These are phyloP conservation scores for Lepidurus packardi DNA, from an alignment of 1,140 invertebrate species.

Conservation along the genomic window DNA sequence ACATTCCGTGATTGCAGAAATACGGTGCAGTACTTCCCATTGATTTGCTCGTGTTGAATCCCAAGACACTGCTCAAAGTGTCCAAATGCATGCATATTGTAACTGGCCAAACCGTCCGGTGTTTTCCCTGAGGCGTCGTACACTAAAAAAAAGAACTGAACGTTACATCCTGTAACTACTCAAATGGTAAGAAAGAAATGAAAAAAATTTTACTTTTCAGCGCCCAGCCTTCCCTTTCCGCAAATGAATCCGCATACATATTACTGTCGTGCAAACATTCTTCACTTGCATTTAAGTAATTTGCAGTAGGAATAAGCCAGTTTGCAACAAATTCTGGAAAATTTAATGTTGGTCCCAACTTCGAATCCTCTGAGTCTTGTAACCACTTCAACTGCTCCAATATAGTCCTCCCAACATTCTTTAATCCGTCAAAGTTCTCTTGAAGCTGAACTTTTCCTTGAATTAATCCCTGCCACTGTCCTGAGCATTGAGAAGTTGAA, in stretches of 20 bases:
- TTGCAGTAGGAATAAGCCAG: background rate
- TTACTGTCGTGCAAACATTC: constrained; percentile 23
- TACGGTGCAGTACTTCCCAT: background rate
- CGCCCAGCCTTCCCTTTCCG: background rate
- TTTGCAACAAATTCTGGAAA: background rate
- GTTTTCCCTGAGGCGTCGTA: constrained; percentile 13
- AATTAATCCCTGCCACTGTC: too few relatives aligned
- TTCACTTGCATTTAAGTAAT: background rate
- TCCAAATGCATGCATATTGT: constrained; percentile 18
- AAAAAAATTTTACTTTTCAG: background rate
- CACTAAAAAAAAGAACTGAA: background rate
- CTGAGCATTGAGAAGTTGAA: too few relatives aligned
- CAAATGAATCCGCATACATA: background rate
- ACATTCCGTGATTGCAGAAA: constrained; percentile 8
- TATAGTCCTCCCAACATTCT: background rate
- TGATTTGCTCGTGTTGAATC: background rate
- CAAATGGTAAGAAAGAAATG: background rate
- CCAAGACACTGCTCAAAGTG: constrained; percentile 23
- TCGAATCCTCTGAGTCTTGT: background rate
- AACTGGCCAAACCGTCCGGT: background rate
- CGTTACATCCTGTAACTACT: too few relatives aligned
- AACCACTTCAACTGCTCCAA: background rate
- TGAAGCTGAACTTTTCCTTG: background rate
- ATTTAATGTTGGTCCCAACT: background rate
- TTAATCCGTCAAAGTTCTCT: background rate